Conservation (phyloP, 1,140 invertebrate genomes). For the Brachystomella parvula region DNA sequence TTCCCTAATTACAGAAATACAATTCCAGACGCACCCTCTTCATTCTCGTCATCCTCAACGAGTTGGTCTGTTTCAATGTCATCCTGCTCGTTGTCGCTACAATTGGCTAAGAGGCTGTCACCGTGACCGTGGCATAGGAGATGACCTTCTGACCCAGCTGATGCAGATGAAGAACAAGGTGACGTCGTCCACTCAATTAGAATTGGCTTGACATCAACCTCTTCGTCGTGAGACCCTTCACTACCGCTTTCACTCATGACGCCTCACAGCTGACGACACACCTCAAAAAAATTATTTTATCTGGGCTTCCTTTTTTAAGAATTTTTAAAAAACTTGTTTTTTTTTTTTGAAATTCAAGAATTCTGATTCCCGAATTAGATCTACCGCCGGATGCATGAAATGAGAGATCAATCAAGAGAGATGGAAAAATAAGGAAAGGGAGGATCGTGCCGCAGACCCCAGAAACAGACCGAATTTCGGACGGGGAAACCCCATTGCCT, state of each 20-base stretch:
- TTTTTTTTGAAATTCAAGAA: background rate
- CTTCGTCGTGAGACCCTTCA: background rate
- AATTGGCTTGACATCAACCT: constrained; percentile 3
- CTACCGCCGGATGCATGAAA: background rate
- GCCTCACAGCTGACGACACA: background rate
- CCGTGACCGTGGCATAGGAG: background rate
- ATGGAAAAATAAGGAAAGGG: too few species aligned
- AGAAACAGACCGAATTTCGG: background rate
- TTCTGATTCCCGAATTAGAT: background rate
- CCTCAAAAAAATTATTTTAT: background rate
- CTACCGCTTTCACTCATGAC: constrained; percentile 3
- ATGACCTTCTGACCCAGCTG: background rate
- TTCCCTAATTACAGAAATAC: background rate
- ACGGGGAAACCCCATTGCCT: background rate
- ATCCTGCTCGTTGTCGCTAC: constrained; percentile 1
- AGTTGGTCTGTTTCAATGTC: background rate
- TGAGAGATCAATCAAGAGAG: background rate
- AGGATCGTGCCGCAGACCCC: too few species aligned
- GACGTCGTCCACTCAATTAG: constrained; percentile 1
- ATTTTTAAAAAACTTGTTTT: background rate
- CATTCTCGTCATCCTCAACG: background rate
- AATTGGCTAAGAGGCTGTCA: background rate
- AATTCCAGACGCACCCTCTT: background rate
- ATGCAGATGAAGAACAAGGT: background rate
- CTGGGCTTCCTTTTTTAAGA: background rate